These are phyloP conservation scores for Yasuhikotakia modesta DNA, from an alignment of 2,797 vertebrate genomes.

Conservation along the genomic window DNA sequence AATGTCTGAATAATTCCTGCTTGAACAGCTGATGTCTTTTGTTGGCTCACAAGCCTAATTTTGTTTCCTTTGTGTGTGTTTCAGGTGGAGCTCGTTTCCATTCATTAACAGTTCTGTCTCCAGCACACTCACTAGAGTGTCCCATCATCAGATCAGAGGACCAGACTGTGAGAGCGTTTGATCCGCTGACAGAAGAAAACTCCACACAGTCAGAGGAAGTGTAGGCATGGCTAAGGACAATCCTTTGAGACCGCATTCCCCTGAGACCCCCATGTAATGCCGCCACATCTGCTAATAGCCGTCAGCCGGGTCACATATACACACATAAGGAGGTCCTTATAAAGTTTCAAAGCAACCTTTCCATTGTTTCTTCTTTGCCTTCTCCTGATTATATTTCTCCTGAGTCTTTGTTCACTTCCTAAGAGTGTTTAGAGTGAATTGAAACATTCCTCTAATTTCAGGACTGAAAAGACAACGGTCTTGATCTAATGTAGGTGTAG, in stretches of 20 bases:
- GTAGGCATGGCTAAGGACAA: conserved; percentile 46
- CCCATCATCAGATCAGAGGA: not conserved
- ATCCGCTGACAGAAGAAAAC: conserved; percentile 9
- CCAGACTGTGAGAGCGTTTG: not conserved
- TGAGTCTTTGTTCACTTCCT: too few relatives aligned
- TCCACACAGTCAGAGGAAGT: conserved; percentile 6
- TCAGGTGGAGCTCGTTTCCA: conserved; percentile 39
- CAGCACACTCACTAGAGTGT: conserved; percentile 1
- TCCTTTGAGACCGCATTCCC: conserved; percentile 39
- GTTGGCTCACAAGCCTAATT: not conserved
- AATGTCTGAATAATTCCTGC: too few relatives aligned
- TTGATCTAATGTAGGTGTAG: conserved; percentile 18
- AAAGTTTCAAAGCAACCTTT: conserved; percentile 8
- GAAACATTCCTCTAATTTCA: not conserved
- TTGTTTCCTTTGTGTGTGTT: conserved; percentile 5
- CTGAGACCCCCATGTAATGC: conserved; percentile 46
- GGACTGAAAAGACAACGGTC: not conserved
- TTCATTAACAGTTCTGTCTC: not conserved
- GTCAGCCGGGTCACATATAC: conserved; percentile 25
- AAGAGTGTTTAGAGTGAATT: too few relatives aligned
- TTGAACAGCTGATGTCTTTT: not conserved
- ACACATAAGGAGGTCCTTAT: conserved; percentile 34
- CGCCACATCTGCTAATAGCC: conserved; percentile 32
- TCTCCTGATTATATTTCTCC: not conserved
- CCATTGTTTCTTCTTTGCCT: conserved; percentile 9